Conservation (phyloP, 2,797 vertebrate species). For the Malacoraja senta region DNA sequence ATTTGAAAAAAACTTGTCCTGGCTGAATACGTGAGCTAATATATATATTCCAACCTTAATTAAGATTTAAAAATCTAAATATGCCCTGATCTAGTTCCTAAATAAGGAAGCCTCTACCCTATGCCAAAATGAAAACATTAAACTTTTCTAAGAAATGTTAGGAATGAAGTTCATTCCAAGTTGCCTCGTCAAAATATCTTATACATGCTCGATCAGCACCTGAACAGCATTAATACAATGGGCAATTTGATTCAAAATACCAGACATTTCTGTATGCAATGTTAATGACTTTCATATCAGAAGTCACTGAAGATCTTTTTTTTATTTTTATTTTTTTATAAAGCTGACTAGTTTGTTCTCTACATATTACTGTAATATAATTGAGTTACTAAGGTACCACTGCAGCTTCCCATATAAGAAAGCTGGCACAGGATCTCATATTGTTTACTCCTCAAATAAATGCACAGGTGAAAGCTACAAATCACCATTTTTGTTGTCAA, state of each 20-base stretch:
- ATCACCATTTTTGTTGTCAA: not conserved
- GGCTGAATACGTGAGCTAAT: not conserved
- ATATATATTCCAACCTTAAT: no score
- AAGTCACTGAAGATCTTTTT: no score
- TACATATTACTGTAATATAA: not conserved
- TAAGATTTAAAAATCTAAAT: not conserved
- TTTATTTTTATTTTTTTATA: no score
- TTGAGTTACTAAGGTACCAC: not conserved
- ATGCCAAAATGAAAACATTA: not conserved
- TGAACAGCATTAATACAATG: not conserved
- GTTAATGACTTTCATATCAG: not conserved
- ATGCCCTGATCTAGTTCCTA: not conserved
- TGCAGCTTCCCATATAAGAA: not conserved
- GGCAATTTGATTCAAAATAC: not conserved
- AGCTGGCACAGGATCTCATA: not conserved
- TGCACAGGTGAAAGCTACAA: not conserved
- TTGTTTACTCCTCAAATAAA: not conserved
- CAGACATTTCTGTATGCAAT: not conserved
- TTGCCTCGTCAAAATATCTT: not conserved
- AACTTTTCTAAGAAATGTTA: not conserved
- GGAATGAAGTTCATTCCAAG: not conserved
- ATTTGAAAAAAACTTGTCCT: not conserved
- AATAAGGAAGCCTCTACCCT: not conserved
- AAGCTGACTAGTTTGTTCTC: not conserved
- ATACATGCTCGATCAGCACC: no score